phyloP scores from a whole-genome alignment of 2,797 vertebrate genomes.

The Rachycentron canadum region DNA sequence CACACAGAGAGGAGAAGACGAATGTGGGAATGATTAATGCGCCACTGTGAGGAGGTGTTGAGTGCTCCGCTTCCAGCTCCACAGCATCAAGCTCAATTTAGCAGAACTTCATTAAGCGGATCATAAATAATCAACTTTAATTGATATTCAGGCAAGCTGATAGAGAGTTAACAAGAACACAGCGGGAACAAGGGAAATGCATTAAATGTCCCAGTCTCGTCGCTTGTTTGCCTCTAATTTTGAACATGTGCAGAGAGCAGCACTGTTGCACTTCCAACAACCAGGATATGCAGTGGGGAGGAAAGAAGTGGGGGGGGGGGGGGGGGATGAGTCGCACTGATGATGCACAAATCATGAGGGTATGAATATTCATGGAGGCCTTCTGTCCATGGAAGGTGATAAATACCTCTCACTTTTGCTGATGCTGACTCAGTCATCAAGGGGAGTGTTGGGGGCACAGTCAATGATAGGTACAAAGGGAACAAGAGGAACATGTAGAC shows the following conservation, averaged over 20 bases:
- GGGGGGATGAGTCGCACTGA: constrained; percentile 28
- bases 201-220: constrained; percentile 33
- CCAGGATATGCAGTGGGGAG: constrained; percentile 44
- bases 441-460: constrained; percentile 26
- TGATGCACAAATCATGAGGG: constrained; percentile 67
- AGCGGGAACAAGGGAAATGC: constrained; percentile 63
- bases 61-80: constrained; percentile 52
- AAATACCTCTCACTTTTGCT: constrained; percentile 60
- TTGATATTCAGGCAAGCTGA: constrained; percentile 66
- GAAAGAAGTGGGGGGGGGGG: constrained; percentile 4
- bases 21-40: constrained; percentile 64
- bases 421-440: constrained; percentile 60
- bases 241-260: constrained; percentile 25
- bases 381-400: constrained; percentile 66
- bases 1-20: constrained; percentile 31
- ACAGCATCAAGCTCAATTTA: constrained; percentile 59
- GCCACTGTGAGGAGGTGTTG: constrained; percentile 43
- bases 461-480: constrained; percentile 12
- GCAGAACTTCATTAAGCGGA: constrained; percentile 66
- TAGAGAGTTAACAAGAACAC: constrained; percentile 69
- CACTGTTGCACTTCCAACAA: constrained; percentile 44
- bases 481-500: constrained; percentile 1
- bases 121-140: constrained; percentile 78
- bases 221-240: constrained; percentile 25
- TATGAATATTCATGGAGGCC: constrained; percentile 73